Conservation (phyloP, 2,797 vertebrate genomes). For the Diglossa cyanea region DNA sequence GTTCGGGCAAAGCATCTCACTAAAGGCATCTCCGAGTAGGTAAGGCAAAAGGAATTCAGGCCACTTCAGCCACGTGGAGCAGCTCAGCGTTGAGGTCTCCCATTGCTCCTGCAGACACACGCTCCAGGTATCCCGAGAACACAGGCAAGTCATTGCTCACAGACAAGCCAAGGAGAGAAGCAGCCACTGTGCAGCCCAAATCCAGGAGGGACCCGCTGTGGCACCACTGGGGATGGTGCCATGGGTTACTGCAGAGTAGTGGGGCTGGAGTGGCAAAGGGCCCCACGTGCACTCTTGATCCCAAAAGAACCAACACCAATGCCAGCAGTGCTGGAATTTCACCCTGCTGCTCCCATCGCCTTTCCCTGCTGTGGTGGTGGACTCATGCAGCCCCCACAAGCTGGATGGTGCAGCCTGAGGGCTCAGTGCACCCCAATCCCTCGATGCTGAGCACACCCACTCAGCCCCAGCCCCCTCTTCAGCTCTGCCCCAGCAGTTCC, state of each 20-base stretch:
- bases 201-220: not conserved
- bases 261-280: accelerated
- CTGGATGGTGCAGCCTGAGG: not conserved
- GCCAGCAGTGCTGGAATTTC: not conserved
- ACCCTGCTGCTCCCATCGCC: not conserved
- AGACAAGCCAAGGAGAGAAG: not conserved
- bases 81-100: not conserved
- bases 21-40: slow-evolving; percentile 91
- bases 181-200: not conserved
- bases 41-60: slow-evolving; percentile 88
- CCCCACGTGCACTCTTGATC: not conserved
- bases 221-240: not conserved
- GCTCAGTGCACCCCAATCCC: not conserved
- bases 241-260: not conserved
- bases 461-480: not conserved
- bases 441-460: not conserved
- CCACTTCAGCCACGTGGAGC: not conserved
- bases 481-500: not conserved
- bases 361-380: not conserved
- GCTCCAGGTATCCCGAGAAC: not conserved
- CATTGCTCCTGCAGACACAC: not conserved
- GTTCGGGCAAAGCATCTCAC: slow-evolving; percentile 53
- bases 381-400: not conserved
- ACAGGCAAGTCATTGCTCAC: not conserved
- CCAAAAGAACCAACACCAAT: not conserved